Evolutionary conservation across 2,113 vertebrate species (phyloP).

Genomic region (Glaucomys volans): DNA sequence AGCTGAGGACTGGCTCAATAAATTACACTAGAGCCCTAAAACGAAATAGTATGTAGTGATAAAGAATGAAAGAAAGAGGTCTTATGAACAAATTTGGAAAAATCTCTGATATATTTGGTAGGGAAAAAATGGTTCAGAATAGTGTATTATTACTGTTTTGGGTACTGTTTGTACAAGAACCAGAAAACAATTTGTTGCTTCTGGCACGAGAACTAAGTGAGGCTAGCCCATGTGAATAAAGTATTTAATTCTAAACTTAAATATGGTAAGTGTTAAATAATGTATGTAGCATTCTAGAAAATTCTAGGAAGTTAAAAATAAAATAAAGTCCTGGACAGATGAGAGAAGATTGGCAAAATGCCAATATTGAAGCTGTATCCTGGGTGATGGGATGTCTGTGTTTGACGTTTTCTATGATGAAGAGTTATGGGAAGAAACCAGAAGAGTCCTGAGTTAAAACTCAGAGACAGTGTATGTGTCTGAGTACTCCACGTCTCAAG

Average conservation of each 20-base stretch:
- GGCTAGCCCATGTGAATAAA: neutral
- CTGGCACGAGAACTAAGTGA: neutral
- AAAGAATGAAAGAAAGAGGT: neutral
- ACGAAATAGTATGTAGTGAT: neutral
- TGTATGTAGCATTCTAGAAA: neutral
- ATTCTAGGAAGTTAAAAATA: neutral
- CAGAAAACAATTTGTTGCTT: neutral
- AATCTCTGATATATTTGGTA: neutral
- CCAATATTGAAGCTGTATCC: neutral
- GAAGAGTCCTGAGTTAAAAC: neutral
- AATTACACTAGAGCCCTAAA: neutral
- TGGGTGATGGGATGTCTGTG: neutral
- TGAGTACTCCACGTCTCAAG: neutral
- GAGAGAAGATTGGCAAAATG: neutral
- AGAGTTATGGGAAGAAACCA: neutral
- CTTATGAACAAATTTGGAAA: neutral
- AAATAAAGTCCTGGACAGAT: neutral
- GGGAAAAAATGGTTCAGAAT: neutral
- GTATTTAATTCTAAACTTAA: neutral
- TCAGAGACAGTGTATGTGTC: neutral
- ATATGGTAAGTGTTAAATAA: neutral
- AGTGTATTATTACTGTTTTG: neutral
- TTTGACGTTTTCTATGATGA: neutral
- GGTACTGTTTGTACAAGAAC: neutral
- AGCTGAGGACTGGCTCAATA: neutral